Evolutionary conservation across 2,888 invertebrate genomes (phyloP).

Genomic region (Priocnemis perturbator): DNA sequence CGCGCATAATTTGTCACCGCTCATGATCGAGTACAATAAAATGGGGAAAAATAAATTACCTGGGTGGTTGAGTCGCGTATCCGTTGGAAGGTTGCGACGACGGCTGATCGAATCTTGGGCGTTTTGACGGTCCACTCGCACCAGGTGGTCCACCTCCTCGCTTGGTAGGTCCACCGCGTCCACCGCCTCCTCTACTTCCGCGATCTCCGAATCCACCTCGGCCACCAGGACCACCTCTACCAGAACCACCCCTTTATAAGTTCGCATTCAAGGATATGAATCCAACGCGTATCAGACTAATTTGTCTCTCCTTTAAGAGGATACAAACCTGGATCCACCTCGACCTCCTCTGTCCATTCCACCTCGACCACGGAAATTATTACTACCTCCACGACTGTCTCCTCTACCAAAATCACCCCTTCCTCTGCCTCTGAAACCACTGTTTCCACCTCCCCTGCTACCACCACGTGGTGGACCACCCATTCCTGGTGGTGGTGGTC

Average conservation of each 20-base stretch:
- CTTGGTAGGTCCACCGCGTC: constrained; percentile 73
- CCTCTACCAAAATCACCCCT: constrained; percentile 72
- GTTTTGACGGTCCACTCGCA: constrained; percentile 79
- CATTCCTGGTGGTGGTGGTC: constrained; percentile 67
- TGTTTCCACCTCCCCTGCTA: constrained; percentile 62
- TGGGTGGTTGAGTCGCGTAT: constrained; percentile 66
- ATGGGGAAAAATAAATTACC: constrained; percentile 24
- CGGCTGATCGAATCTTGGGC: constrained; percentile 74
- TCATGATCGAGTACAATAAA: no score
- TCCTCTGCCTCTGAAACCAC: constrained; percentile 67
- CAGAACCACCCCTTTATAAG: constrained; percentile 56
- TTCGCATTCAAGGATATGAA: background rate
- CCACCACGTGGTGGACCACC: constrained; percentile 69
- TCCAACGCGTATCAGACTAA: background rate
- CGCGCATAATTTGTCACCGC: background rate
- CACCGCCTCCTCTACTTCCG: constrained; percentile 74
- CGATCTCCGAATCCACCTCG: constrained; percentile 76
- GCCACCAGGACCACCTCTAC: constrained; percentile 69
- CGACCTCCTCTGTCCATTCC: constrained; percentile 75
- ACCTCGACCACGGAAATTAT: constrained; percentile 69
- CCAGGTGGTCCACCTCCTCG: constrained; percentile 77
- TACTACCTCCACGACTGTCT: constrained; percentile 69
- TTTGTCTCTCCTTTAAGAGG: background rate
- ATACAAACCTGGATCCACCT: constrained; percentile 72
- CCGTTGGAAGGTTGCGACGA: constrained; percentile 70